Evolutionary conservation across 1,140 invertebrate genomes (phyloP).

Genomic region (Platorchestia sp.): DNA sequence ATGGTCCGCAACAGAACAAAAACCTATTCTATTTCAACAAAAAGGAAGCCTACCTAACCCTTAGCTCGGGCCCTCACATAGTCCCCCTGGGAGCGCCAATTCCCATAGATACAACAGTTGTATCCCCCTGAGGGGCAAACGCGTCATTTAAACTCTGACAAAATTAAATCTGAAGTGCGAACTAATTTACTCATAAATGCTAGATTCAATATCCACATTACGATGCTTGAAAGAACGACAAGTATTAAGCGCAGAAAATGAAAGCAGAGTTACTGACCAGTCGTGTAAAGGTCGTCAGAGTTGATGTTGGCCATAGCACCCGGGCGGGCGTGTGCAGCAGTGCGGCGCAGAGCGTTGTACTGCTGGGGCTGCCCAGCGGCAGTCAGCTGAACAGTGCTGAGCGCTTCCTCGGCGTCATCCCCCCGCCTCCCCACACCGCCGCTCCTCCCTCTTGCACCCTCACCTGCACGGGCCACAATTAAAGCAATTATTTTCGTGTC

Average conservation of each 20-base stretch:
- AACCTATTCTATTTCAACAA: too few relatives aligned
- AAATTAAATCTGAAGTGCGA: too few relatives aligned
- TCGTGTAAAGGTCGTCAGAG: background rate
- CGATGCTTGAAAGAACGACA: background rate
- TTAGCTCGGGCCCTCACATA: too few relatives aligned
- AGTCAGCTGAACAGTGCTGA: background rate
- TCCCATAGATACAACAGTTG: too few relatives aligned
- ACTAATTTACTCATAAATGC: too few relatives aligned
- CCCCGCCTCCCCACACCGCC: background rate
- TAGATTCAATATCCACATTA: background rate
- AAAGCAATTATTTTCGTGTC: background rate
- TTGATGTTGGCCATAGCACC: background rate
- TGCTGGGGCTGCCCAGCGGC: slow-evolving; percentile 6
- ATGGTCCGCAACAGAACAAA: too few relatives aligned
- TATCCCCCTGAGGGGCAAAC: too few relatives aligned
- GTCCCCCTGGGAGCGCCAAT: too few relatives aligned
- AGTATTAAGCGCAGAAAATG: background rate
- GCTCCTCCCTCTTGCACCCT: background rate
- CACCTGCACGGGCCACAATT: background rate
- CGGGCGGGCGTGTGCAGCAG: background rate
- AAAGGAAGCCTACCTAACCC: too few relatives aligned
- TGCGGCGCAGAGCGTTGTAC: slow-evolving; percentile 48
- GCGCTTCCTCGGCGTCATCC: slow-evolving; percentile 37
- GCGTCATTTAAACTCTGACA: too few relatives aligned
- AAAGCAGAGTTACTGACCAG: background rate